Percentiles rank a stretch among this genome's conserved stretches.
Evolutionary conservation across 2,888 invertebrate genomes (phyloP).

Genomic region (Pollenia amentaria): DNA sequence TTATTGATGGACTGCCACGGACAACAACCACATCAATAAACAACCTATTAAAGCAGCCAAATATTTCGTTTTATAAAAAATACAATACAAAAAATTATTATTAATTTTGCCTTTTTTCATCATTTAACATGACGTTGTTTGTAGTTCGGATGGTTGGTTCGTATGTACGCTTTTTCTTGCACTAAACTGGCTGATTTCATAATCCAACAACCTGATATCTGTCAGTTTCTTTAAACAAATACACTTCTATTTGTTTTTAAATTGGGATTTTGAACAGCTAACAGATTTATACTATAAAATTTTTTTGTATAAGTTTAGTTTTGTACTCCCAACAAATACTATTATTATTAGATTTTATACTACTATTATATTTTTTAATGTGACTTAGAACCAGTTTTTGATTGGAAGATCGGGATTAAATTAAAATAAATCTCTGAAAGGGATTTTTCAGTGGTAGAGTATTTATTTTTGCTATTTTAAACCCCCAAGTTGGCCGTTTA

Average conservation of each 20-base stretch:
- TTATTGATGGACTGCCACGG: constrained; percentile 28
- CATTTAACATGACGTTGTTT: constrained; percentile 32
- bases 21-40: constrained; percentile 39
- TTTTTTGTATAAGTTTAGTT: too few relatives aligned
- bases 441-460: too few relatives aligned
- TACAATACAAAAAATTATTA: background rate
- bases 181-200: constrained; percentile 52
- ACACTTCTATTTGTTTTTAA: constrained; percentile 14
- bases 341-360: too few relatives aligned
- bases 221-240: constrained; percentile 14
- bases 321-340: too few relatives aligned
- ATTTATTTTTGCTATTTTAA: too few relatives aligned
- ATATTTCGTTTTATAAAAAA: constrained; percentile 24
- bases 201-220: constrained; percentile 50
- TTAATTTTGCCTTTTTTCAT: constrained; percentile 32
- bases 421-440: too few relatives aligned
- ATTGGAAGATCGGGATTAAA: too few relatives aligned
- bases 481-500: too few relatives aligned
- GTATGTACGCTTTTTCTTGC: constrained; percentile 27
- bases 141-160: constrained; percentile 31
- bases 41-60: constrained; percentile 26
- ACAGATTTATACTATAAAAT: background rate
- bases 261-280: constrained; percentile 15
- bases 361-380: too few relatives aligned
- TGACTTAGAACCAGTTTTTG: too few relatives aligned